Evolutionary conservation across 1,140 invertebrate genomes (phyloP).

Genomic region (Ceratina australensis): DNA sequence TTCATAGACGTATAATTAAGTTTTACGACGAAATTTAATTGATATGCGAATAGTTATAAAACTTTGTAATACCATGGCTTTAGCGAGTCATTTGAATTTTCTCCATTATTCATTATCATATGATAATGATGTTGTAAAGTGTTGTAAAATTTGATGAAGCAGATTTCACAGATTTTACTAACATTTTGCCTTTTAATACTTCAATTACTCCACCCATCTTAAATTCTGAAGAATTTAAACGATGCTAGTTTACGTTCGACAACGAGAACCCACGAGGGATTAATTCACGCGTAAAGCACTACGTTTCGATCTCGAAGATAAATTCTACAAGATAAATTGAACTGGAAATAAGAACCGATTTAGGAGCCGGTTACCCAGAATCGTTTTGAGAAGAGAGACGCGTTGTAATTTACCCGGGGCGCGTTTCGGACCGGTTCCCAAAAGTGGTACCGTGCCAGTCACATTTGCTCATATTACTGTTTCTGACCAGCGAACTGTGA

Average conservation of each 20-base stretch:
- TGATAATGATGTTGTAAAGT: too few relatives aligned
- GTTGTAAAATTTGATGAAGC: too few relatives aligned
- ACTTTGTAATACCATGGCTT: too few relatives aligned
- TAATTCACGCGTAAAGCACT: not conserved
- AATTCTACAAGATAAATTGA: constrained; percentile 14
- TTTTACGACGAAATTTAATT: not conserved
- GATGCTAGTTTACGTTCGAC: too few relatives aligned
- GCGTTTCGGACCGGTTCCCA: not conserved
- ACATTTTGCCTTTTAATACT: too few relatives aligned
- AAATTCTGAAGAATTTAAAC: too few relatives aligned
- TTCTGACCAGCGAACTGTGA: not conserved
- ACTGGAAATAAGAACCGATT: not conserved
- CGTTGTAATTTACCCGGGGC: constrained; percentile 9
- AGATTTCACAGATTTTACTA: too few relatives aligned
- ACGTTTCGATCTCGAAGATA: not conserved
- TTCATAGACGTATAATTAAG: not conserved
- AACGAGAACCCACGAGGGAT: too few relatives aligned
- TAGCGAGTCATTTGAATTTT: too few relatives aligned
- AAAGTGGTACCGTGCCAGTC: not conserved
- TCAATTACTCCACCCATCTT: too few relatives aligned
- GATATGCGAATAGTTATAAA: too few relatives aligned
- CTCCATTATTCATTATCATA: too few relatives aligned
- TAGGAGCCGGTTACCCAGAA: not conserved
- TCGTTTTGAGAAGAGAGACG: not conserved
- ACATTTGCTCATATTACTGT: not conserved